A percentile compares a stretch with the other conserved stretches of the same genome.
phyloP scores from a whole-genome alignment of 2,113 vertebrate species.

The Melanerpes aurifrons region DNA sequence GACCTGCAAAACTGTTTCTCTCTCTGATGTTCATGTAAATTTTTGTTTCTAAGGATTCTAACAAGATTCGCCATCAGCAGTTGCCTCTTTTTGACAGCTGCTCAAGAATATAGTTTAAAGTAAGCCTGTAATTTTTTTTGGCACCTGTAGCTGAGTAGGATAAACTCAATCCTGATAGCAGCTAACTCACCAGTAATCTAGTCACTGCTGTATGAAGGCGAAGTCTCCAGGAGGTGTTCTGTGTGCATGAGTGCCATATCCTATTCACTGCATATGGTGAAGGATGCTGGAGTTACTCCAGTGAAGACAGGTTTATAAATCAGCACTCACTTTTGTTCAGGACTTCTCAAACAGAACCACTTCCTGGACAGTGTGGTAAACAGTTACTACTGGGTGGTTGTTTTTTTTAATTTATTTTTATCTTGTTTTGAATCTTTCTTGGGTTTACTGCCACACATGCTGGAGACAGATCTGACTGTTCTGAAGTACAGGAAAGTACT shows the following conservation, averaged over 20 bases:
- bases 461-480: slow-evolving; percentile 18
- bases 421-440: background rate
- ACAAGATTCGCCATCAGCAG: background rate
- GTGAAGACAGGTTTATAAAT: background rate
- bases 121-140: background rate
- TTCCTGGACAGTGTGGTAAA: background rate
- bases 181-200: background rate
- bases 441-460: background rate
- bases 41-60: slow-evolving; percentile 7
- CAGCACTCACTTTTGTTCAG: background rate
- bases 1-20: slow-evolving; percentile 55
- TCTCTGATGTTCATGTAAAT: slow-evolving; percentile 40
- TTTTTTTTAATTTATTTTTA: background rate
- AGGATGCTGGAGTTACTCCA: background rate
- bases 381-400: background rate
- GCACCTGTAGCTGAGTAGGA: slow-evolving; percentile 23
- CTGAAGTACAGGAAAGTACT: slow-evolving; percentile 24
- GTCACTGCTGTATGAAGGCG: background rate
- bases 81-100: slow-evolving; percentile 23
- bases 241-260: background rate
- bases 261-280: background rate
- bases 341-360: slow-evolving; percentile 1
- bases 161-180: background rate
- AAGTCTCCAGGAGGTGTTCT: background rate
- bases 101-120: slow-evolving; percentile 11